These are phyloP conservation scores for Carlito syrichta DNA, from an alignment of 2,113 vertebrate genomes.

Conservation along the genomic window DNA sequence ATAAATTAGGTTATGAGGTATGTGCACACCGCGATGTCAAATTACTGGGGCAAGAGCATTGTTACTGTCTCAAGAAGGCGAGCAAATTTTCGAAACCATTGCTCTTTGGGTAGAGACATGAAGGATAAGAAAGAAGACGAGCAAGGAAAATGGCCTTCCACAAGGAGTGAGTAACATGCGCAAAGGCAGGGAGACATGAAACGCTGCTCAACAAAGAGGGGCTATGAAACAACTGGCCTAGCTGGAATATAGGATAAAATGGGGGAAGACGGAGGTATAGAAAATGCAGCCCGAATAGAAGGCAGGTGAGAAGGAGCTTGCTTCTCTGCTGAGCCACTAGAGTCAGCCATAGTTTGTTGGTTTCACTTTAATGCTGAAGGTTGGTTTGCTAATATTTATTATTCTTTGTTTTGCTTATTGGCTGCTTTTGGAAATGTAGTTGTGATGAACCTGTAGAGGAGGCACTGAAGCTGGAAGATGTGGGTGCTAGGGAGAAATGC, in stretches of 20 bases:
- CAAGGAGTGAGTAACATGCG: neutral
- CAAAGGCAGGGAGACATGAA: neutral
- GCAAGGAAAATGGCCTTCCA: neutral
- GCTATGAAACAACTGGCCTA: fast-evolving
- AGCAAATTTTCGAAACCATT: neutral
- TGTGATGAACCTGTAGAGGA: neutral
- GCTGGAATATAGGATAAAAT: neutral
- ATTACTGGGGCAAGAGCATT: fast-evolving
- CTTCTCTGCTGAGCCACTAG: neutral
- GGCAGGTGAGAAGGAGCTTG: neutral
- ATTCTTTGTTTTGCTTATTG: neutral
- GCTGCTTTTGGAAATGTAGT: neutral
- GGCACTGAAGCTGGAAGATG: neutral
- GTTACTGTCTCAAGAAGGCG: neutral
- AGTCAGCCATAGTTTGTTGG: neutral
- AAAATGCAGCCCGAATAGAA: no score
- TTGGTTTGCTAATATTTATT: neutral
- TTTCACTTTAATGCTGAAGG: neutral
- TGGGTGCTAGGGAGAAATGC: neutral
- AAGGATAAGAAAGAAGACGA: neutral
- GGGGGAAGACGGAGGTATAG: neutral
- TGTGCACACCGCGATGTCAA: fast-evolving
- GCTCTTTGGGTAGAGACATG: neutral
- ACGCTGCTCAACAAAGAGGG: fast-evolving
- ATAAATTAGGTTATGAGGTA: neutral